These are phyloP conservation scores for Sander vitreus DNA, from an alignment of 2,113 vertebrate genomes.

Conservation along the genomic window DNA sequence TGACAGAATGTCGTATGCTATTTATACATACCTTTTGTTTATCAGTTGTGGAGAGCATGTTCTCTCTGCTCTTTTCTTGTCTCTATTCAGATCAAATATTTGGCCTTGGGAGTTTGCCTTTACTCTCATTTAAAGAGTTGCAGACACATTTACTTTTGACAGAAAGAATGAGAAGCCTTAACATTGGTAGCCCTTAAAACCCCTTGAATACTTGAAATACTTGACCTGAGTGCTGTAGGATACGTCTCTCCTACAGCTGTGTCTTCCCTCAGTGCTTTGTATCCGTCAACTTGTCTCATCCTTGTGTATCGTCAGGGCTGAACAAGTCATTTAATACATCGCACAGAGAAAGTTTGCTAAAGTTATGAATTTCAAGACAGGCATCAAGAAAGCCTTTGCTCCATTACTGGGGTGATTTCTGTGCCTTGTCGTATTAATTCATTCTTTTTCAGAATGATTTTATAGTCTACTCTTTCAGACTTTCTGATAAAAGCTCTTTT, in stretches of 20 bases:
- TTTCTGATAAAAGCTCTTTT: slow-evolving; percentile 7
- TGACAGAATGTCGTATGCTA: background rate
- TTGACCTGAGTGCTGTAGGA: slow-evolving; percentile 15
- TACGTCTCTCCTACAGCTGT: background rate
- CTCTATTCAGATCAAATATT: background rate
- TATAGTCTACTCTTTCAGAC: background rate
- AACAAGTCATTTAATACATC: slow-evolving; percentile 45
- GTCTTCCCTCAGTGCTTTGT: slow-evolving; percentile 16
- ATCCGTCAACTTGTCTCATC: background rate
- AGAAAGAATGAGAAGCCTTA: slow-evolving; percentile 9
- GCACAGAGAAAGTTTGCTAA: background rate
- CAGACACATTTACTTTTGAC: background rate
- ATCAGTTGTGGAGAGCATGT: too few species aligned
- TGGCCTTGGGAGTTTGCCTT: background rate
- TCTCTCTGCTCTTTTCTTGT: slow-evolving; percentile 6
- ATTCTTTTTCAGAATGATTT: background rate
- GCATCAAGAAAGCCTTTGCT: background rate
- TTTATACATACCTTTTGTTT: background rate
- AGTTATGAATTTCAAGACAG: background rate
- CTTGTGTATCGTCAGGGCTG: slow-evolving; percentile 21
- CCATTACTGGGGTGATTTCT: background rate
- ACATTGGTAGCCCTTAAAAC: slow-evolving; percentile 14
- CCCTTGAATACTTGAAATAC: background rate
- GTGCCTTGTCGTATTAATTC: background rate
- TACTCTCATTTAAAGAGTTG: slow-evolving; percentile 12